Evolutionary conservation across 2,888 invertebrate species (phyloP).

Genomic region (Lypha dubia): DNA sequence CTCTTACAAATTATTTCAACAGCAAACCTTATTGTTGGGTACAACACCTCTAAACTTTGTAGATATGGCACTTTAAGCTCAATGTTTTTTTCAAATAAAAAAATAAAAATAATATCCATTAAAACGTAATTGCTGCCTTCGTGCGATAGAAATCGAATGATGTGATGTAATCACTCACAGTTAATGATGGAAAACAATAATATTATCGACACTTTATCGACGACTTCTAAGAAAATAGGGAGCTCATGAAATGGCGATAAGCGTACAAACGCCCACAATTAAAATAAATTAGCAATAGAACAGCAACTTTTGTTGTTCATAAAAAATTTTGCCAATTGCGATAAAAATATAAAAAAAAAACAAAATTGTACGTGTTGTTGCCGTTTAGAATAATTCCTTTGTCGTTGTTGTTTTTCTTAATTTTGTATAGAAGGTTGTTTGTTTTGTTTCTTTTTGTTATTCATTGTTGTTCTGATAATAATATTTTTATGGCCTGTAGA

Average conservation of each 20-base stretch:
- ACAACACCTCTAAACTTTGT: neutral
- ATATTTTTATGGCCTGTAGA: constrained; percentile 67
- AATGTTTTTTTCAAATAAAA: neutral
- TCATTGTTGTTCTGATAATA: constrained; percentile 65
- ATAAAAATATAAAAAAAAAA: constrained; percentile 55
- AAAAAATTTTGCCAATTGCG: constrained; percentile 56
- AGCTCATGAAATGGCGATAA: constrained; percentile 40
- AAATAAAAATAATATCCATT: neutral
- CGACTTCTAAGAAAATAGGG: constrained; percentile 36
- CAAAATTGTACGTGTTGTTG: constrained; percentile 61
- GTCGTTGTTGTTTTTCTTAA: constrained; percentile 38
- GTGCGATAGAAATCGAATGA: constrained; percentile 12
- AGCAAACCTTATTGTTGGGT: neutral
- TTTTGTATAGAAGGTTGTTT: constrained; percentile 56
- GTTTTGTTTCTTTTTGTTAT: constrained; percentile 47
- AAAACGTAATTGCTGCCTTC: neutral
- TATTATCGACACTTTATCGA: constrained; percentile 45
- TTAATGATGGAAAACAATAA: constrained; percentile 1
- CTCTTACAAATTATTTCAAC: no score
- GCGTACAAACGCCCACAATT: constrained; percentile 62
- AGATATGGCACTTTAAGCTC: neutral
- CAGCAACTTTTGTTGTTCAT: constrained; percentile 12
- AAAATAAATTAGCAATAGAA: constrained; percentile 47
- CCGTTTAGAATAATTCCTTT: constrained; percentile 46
- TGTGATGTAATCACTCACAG: constrained; percentile 33